Conservation (phyloP, 2,888 invertebrate species). For the Macroteleia sp. region DNA sequence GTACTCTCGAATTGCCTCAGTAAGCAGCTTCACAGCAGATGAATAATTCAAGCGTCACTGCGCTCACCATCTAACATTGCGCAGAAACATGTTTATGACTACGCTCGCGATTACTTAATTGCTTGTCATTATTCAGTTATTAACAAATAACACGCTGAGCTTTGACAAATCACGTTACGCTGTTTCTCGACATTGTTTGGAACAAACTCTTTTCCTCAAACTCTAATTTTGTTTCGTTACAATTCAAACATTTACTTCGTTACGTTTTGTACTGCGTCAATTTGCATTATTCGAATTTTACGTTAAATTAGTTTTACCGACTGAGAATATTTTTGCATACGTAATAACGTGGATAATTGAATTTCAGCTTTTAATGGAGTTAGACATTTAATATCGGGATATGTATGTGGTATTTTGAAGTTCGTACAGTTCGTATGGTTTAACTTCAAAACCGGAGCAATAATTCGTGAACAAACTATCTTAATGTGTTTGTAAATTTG, state of each 20-base stretch:
- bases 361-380: constrained; percentile 17
- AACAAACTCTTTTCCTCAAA: constrained; percentile 13
- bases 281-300: constrained; percentile 30
- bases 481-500: no score
- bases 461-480: no score
- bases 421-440: no score
- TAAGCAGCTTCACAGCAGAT: constrained; percentile 29
- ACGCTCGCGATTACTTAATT: constrained; percentile 35
- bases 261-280: constrained; percentile 3
- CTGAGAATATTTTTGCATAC: constrained; percentile 28
- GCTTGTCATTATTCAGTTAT: constrained; percentile 25
- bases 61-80: constrained; percentile 11
- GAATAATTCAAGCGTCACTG: constrained; percentile 45
- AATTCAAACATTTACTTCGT: constrained; percentile 15
- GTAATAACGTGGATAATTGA: constrained; percentile 5
- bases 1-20: constrained; percentile 24
- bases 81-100: constrained; percentile 30
- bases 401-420: constrained; percentile 1
- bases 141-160: constrained; percentile 26
- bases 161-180: constrained; percentile 22
- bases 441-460: no score
- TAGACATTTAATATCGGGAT: constrained; percentile 20
- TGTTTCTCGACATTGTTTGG: constrained; percentile 15
- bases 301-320: constrained; percentile 13
- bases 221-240: constrained; percentile 4